Evolutionary conservation across 2,888 invertebrate genomes (phyloP), one percentile per base, ranked within the genome.

Genomic region (Eurytoma adleriae): DNA sequence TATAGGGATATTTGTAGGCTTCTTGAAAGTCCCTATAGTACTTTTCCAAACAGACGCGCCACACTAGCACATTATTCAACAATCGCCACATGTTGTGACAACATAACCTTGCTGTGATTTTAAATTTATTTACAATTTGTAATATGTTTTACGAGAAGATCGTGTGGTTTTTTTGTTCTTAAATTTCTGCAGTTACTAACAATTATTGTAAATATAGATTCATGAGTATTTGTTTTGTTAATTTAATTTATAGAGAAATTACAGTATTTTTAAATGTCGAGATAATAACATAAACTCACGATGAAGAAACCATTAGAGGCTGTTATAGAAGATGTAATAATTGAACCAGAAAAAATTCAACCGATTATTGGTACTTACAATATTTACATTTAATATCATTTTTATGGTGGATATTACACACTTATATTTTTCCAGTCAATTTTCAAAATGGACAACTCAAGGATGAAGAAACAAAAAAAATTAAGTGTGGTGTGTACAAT

Each of bases 381-480:
- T 1, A 56, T 64, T 12, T 70, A 71, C 5, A 69, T 71, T 24
- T 40, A 5, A 10, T 40, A 40, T 40, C 40, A 10, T 30, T 20
- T 82, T n/a, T 78, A 48, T 24, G 52, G 75, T 10, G 67, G n/a
- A 50, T 56, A n/a, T 27, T 50, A 14, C 27, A 62, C 16, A 50
- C 20, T 48, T 24, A 48, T 54, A 14, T 48, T 62, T 77, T 83
- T 82, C 0, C 78, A 90, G 90, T 90, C 3, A 86, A 88, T 52
- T 90, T 90, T 75, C 87, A 89, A 85, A 89, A 90, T 81, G 90
- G 90, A 10, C 83, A 87, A 1, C 85, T 90, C 4, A 89, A 87
- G 52, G 88, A 90, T 71, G 86, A 87, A 13, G 87, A 88, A 54
- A 85, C 87, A 0, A 84, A 83, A 12, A 86, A 85, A 27, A 87